Base-by-base conservation (phyloP, 2,113 vertebrate species). In the Cyrtonyx montezumae region DNA sequence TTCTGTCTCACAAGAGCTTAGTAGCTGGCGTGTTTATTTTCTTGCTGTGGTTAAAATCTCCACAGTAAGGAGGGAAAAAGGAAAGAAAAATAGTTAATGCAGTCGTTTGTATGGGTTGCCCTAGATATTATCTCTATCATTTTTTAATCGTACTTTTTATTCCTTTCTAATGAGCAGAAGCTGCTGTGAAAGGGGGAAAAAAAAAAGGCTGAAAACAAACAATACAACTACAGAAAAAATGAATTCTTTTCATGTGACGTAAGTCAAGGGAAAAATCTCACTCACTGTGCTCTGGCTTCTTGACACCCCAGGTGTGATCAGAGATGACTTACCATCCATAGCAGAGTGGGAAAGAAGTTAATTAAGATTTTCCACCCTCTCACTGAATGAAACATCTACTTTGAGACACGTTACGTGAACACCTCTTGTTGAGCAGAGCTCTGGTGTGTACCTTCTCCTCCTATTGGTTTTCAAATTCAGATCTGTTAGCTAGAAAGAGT, bases 261-360 rank as follows among this genome's bases (percentile, higher is more conserved):
- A 80, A 91, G 96, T 94, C 83, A 96, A 63, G 87, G 82, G 85
- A 93, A 96, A 97, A 94, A 78, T 81, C 73, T 78, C 93, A 84
- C 93, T 95, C 79, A 88, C 71, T 95, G 83, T 74, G 90, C 86
- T 94, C 93, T 91, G 92, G 88, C 91, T 96, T 96, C 87, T 92
- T 96, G 96, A 95, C 96, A 94, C 92, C 93, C 84, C 94, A 97
- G 97, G 97, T 97, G 97, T 97, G 98, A 97, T 97, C 49, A 91
- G 97, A 98, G 97, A 97, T 98, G 97, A 94, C 49, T 83, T 92
- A 94, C 42, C 96, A 96, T 96, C 96, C 90, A 84, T 83, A 71
- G 95, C 94, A 97, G 95, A 97, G 95, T 92, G 95, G 97, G 95
- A 97, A 97, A 94, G 94, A 96, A 97, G 97, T 97, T 98, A 97